Evolutionary conservation across 2,888 invertebrate genomes (phyloP), one percentile per base, ranked within the genome.

Genomic region (Marronus borbonicus): DNA sequence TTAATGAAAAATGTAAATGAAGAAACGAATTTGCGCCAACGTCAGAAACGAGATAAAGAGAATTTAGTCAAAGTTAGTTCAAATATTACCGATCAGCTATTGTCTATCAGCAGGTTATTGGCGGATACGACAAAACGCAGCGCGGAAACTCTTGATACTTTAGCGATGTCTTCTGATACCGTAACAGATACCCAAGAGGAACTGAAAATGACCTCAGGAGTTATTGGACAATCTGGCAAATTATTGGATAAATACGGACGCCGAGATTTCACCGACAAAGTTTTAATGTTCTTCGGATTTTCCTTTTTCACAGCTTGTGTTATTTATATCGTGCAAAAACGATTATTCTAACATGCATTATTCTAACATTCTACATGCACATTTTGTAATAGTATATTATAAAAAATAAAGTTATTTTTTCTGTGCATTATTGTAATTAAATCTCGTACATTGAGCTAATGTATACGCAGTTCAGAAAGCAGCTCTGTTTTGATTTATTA

Each of bases 261-360:
- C 76, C 91, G 98, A 52, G 98, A 99, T 89, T 94, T 97, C 81
- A 99, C 98, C 0, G 98, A 99, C 87, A 98, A 98, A 91, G 92
- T 98, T 78, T 91, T 99, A 8, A 92, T 97, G 86, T 93, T 94
- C 83, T 93, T 97, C 85, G 96, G 97, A 79, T 95, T 97, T 88
- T 91, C 93, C 3, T 96, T 98, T 89, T 97, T 97, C 87, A 89
- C 97, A 82, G 96, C 96, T 14, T 97, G 97, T 83, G 97, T 97
- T 65, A 90, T 97, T 84, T 98, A 98, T 86, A 96, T 98, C 84
- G 92, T 98, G 69, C 97, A 97, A 86, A 98, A 97, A 87, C 91
- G 98, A 85, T 87, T 97, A 81, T 96, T 96, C 89, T 95, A 89
- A 90, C n/a, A n/a, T n/a, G n/a, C n/a, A n/a, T n/a, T n/a, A n/a